phyloP scores from a whole-genome alignment of 1,140 invertebrate genomes.

The Eufriesea mexicana region DNA sequence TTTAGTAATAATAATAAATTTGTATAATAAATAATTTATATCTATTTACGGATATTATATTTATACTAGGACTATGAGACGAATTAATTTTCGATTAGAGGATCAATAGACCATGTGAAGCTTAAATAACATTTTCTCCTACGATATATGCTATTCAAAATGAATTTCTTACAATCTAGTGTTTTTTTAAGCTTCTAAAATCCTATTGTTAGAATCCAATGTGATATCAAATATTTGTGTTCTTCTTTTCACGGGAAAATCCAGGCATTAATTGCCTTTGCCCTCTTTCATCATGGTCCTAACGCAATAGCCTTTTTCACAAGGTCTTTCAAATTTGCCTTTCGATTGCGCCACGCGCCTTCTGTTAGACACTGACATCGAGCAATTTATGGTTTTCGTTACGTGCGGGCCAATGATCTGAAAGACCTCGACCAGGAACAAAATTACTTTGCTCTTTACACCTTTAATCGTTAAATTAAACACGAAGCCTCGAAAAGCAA shows the following conservation, averaged over 20 bases:
- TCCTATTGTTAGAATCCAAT: neutral
- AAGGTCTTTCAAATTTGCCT: conserved; percentile 42
- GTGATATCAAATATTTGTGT: conserved; percentile 8
- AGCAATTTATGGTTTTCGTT: conserved; percentile 23
- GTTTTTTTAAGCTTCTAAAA: neutral
- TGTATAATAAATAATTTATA: no score
- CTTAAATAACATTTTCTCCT: no score
- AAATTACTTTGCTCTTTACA: conserved; percentile 1
- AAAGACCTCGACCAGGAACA: neutral
- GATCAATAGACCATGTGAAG: no score
- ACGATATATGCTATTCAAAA: no score
- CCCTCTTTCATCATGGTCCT: conserved; percentile 10
- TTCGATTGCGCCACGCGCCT: conserved; percentile 26
- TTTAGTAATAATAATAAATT: no score
- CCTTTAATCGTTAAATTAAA: neutral
- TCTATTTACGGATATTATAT: no score
- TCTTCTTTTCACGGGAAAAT: neutral
- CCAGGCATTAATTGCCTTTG: conserved; percentile 11
- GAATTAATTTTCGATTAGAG: no score
- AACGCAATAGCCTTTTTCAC: conserved; percentile 21
- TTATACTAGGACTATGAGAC: no score
- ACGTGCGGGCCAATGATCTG: neutral
- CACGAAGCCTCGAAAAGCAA: neutral
- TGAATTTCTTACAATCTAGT: neutral
- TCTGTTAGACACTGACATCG: conserved; percentile 7